Percentiles rank a stretch among this genome's conserved stretches.
Evolutionary conservation across 2,888 invertebrate species (phyloP).

Genomic region (Pemphredon lugubris): DNA sequence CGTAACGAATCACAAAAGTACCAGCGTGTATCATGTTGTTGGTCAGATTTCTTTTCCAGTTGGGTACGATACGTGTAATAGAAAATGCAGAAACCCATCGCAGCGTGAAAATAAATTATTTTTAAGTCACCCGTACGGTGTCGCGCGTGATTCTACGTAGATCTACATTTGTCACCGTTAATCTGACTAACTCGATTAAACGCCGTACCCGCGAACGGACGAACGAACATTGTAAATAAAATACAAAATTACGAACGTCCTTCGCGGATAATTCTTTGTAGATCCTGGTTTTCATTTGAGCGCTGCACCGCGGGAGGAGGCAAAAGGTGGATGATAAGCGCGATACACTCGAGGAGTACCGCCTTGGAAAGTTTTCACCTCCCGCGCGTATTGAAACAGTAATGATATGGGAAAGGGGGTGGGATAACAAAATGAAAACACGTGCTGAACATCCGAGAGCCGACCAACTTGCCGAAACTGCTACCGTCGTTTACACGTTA

Average conservation of each 20-base stretch:
- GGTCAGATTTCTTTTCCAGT: no score
- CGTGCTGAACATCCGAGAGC: constrained; percentile 50
- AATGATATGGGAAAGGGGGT: constrained; percentile 58
- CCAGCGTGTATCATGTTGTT: no score
- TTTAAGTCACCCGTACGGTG: background rate
- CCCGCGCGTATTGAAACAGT: constrained; percentile 64
- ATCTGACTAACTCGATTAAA: no score
- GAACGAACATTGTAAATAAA: no score
- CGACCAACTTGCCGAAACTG: constrained; percentile 52
- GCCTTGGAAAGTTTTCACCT: constrained; percentile 50
- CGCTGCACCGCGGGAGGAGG: constrained; percentile 2
- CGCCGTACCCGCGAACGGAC: no score
- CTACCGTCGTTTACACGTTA: constrained; percentile 53
- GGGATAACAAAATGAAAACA: constrained; percentile 65
- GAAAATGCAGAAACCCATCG: no score
- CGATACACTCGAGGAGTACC: constrained; percentile 20
- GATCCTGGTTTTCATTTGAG: constrained; percentile 9
- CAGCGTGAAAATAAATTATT: background rate
- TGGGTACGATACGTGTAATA: no score
- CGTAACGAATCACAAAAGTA: no score
- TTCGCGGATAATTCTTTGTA: no score
- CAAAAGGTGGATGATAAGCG: background rate
- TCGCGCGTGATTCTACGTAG: no score
- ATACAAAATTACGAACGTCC: no score
- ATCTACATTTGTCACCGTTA: no score